A percentile compares a stretch with the other conserved stretches of the same genome.
Conservation (phyloP, 2,888 invertebrate genomes). For the Drosophila tripunctata region DNA sequence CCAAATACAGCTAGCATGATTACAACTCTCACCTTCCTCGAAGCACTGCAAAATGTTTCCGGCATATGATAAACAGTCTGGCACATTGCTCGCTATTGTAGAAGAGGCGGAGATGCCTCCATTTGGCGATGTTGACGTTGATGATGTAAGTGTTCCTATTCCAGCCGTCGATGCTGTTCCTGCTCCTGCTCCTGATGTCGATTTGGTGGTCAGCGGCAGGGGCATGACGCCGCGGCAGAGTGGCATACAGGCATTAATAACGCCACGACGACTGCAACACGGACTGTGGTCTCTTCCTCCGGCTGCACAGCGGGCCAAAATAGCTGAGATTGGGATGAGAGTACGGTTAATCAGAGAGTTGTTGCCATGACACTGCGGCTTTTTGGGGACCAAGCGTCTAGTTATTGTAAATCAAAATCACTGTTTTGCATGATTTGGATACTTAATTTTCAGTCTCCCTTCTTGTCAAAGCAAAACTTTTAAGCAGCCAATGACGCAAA, state of each 20-base stretch:
- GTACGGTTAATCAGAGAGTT: slow-evolving; percentile 42
- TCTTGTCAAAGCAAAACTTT: background rate
- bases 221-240: slow-evolving; percentile 89
- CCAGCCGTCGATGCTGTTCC: slow-evolving; percentile 27
- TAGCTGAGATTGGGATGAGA: slow-evolving; percentile 67
- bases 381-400: background rate
- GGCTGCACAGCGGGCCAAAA: slow-evolving; percentile 85
- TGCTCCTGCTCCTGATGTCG: slow-evolving; percentile 48
- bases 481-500: background rate
- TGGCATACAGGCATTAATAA: slow-evolving; percentile 88
- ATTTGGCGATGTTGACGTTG: slow-evolving; percentile 6
- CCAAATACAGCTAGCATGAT: background rate
- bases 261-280: slow-evolving; percentile 90
- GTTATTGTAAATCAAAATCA: too few species aligned
- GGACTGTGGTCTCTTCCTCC: slow-evolving; percentile 89
- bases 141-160: slow-evolving; percentile 26
- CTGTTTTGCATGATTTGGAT: slow-evolving; percentile 19
- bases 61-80: slow-evolving; percentile 91
- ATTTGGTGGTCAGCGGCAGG: slow-evolving; percentile 84
- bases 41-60: slow-evolving; percentile 94
- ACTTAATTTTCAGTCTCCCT: background rate
- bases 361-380: slow-evolving; percentile 25
- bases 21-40: slow-evolving; percentile 89
- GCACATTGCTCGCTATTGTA: slow-evolving; percentile 79
- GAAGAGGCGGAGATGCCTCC: slow-evolving; percentile 35